Percentiles rank a stretch among this genome's conserved stretches.
Evolutionary conservation across 2,797 vertebrate species (phyloP).

Genomic region (Rhincodon typus): DNA sequence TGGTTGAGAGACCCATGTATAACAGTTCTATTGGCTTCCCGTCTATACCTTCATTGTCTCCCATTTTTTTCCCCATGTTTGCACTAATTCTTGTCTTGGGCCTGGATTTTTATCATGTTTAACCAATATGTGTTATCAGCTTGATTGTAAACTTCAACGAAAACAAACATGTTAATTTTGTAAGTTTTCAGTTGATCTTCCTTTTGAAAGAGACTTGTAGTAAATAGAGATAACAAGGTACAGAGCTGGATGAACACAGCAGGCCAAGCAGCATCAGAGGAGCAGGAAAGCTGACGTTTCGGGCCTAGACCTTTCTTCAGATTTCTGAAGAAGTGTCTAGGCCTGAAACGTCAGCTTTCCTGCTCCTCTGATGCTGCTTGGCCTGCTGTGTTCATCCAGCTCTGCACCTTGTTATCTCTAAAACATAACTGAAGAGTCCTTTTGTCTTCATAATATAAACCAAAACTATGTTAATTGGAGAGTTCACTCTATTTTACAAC

Average conservation of each 20-base stretch:
- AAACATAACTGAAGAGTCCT: neutral
- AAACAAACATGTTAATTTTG: neutral
- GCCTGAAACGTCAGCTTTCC: too few species aligned
- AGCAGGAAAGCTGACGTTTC: too few species aligned
- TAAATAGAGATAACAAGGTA: too few species aligned
- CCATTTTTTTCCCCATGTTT: neutral
- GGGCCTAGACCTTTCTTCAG: too few species aligned
- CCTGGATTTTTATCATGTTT: conserved; percentile 48
- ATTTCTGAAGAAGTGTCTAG: too few species aligned
- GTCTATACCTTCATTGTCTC: neutral
- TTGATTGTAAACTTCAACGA: neutral
- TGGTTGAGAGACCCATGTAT: neutral
- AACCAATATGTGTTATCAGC: conserved; percentile 37
- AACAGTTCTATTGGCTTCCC: neutral
- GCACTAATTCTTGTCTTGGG: neutral
- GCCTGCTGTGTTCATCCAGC: too few species aligned
- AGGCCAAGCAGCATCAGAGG: too few species aligned
- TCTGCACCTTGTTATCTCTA: too few species aligned
- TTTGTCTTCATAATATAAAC: neutral
- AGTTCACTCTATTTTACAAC: neutral
- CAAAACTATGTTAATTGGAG: neutral
- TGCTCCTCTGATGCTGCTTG: too few species aligned
- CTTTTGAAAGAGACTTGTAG: too few species aligned
- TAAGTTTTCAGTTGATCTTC: too few species aligned
- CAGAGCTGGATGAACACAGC: too few species aligned